A percentile compares a stretch with the other conserved stretches of the same genome.
Conservation (phyloP, 2,113 vertebrate species). For the Apodemus speciosus region DNA sequence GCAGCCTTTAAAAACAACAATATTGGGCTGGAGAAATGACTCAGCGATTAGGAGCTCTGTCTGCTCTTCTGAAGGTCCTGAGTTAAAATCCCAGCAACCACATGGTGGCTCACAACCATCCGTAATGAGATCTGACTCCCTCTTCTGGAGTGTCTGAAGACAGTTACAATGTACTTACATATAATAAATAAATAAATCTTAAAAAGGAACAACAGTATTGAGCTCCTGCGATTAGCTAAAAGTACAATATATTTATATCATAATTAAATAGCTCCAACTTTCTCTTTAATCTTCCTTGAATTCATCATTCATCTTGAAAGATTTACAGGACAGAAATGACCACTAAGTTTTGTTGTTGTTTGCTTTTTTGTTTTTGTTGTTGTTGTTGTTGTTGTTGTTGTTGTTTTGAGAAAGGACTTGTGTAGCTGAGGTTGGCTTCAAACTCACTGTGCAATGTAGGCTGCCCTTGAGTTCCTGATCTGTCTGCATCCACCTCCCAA, state of each 20-base stretch:
- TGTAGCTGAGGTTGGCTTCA: neutral
- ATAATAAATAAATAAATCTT: too few species aligned
- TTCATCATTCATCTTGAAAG: neutral
- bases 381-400: too few species aligned
- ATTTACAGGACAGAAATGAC: slow-evolving; percentile 1
- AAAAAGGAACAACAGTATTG: neutral
- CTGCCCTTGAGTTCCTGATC: neutral
- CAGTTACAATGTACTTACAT: too few species aligned
- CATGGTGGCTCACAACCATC: too few species aligned
- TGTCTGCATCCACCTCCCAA: neutral
- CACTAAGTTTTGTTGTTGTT: neutral
- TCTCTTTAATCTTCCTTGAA: slow-evolving; percentile 24
- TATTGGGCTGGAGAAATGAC: neutral
- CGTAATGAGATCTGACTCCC: too few species aligned
- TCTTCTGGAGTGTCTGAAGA: too few species aligned
- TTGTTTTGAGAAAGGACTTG: neutral
- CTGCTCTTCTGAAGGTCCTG: too few species aligned
- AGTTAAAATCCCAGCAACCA: too few species aligned
- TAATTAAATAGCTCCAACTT: neutral
- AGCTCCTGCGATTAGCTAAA: slow-evolving; percentile 34
- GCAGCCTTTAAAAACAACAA: too few species aligned
- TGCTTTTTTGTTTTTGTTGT: neutral
- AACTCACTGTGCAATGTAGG: neutral
- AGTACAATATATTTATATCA: neutral
- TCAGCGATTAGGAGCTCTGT: too few species aligned